Evolutionary conservation across 2,888 invertebrate genomes (phyloP).

Genomic region (Conistra vaccinii): DNA sequence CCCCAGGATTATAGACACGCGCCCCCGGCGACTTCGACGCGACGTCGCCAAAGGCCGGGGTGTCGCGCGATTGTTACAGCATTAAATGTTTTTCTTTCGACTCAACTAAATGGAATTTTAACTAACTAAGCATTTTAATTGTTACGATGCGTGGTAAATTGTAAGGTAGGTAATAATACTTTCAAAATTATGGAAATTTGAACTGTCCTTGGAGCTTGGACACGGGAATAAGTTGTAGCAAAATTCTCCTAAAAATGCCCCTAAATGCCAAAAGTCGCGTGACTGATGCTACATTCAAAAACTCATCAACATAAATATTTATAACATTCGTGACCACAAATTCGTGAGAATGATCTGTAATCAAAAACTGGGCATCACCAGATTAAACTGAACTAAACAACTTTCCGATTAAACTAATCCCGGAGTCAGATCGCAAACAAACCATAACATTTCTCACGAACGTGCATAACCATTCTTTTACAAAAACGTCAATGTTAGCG

Average conservation of each 20-base stretch:
- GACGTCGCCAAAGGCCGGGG: constrained; percentile 31
- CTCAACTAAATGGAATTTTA: constrained; percentile 12
- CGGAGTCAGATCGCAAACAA: constrained; percentile 78
- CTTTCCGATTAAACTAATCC: constrained; percentile 67
- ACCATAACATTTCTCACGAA: constrained; percentile 80
- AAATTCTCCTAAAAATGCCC: constrained; percentile 24
- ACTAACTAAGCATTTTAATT: neutral
- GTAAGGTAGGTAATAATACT: neutral
- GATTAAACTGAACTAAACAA: constrained; percentile 61
- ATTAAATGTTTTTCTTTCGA: constrained; percentile 35
- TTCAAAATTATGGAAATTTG: constrained; percentile 30
- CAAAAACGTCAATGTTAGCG: constrained; percentile 86
- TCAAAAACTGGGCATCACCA: constrained; percentile 54
- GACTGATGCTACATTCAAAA: constrained; percentile 53
- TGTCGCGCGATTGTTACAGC: constrained; percentile 30
- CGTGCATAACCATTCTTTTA: constrained; percentile 83
- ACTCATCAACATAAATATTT: constrained; percentile 53
- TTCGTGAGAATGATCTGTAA: constrained; percentile 60
- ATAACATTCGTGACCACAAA: constrained; percentile 54
- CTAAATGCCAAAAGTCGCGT: constrained; percentile 45
- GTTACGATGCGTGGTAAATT: neutral
- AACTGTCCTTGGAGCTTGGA: neutral
- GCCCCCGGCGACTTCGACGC: constrained; percentile 69
- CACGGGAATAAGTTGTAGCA: neutral
- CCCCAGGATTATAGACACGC: constrained; percentile 74